phyloP scores from a whole-genome alignment of 2,888 invertebrate genomes.

The Diplolepis rosae region DNA sequence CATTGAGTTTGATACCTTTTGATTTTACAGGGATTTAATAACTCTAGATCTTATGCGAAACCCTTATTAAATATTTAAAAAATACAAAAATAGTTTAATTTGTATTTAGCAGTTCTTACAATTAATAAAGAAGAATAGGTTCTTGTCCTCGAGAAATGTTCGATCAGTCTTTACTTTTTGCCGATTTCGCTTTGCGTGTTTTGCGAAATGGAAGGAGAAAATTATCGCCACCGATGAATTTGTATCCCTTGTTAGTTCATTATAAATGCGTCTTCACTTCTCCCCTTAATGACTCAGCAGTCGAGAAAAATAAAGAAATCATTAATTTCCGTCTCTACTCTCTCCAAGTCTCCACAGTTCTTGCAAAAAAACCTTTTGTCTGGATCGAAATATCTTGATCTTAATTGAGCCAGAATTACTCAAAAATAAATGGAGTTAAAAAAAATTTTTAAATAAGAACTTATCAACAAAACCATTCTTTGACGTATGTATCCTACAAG shows the following conservation, averaged over 20 bases:
- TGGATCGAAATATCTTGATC: neutral
- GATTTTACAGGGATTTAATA: too few relatives aligned
- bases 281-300: constrained; percentile 10
- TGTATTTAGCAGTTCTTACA: neutral
- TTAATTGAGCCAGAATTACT: neutral
- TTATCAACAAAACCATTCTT: too few relatives aligned
- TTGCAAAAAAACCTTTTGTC: constrained; percentile 3
- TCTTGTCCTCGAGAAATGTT: neutral
- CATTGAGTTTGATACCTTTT: too few relatives aligned
- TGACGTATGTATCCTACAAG: too few relatives aligned
- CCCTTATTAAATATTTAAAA: too few relatives aligned
- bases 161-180: neutral
- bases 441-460: too few relatives aligned
- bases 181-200: neutral
- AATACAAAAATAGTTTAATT: too few relatives aligned
- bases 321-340: constrained; percentile 4
- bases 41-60: too few relatives aligned
- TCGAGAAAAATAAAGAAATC: constrained; percentile 17
- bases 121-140: neutral
- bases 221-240: constrained; percentile 10
- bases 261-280: constrained; percentile 26
- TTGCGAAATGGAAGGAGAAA: neutral
- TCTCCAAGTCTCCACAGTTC: neutral
- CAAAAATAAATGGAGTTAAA: too few relatives aligned
- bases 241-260: constrained; percentile 15